phyloP scores from a whole-genome alignment of 2,797 vertebrate species.

The Staurois parvus region DNA sequence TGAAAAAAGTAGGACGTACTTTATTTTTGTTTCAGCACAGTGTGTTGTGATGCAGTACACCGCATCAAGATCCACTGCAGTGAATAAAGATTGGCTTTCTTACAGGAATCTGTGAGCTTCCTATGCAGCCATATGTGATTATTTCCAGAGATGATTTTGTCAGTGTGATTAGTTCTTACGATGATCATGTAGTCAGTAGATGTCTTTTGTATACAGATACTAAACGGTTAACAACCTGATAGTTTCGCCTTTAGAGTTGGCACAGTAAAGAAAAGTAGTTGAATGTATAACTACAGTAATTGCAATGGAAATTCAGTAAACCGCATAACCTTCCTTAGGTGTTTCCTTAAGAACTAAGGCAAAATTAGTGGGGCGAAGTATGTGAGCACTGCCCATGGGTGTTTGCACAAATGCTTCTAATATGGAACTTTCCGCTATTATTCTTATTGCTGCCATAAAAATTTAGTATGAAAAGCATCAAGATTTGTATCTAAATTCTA shows the following conservation, averaged over 20 bases:
- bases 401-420: slow-evolving; percentile 5
- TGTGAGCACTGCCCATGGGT: slow-evolving; percentile 38
- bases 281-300: slow-evolving; percentile 49
- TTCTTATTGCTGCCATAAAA: slow-evolving; percentile 30
- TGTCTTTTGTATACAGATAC: not conserved
- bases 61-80: too few species aligned
- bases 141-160: not conserved
- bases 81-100: not conserved
- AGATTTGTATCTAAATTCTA: slow-evolving; percentile 31
- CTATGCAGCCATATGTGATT: not conserved
- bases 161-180: not conserved
- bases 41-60: too few species aligned
- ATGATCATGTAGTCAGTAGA: not conserved
- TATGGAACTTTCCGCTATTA: slow-evolving; percentile 44
- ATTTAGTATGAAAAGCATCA: not conserved
- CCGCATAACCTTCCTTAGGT: slow-evolving; percentile 49
- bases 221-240: slow-evolving; percentile 12
- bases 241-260: slow-evolving; percentile 33
- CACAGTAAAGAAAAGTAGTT: slow-evolving; percentile 3
- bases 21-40: too few species aligned
- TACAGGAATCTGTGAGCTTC: slow-evolving; percentile 9
- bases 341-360: slow-evolving; percentile 45
- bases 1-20: too few species aligned
- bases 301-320: slow-evolving; percentile 52
- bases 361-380: slow-evolving; percentile 48